phyloP scores from a whole-genome alignment of 2,797 vertebrate species.

The Danio tinwini region DNA sequence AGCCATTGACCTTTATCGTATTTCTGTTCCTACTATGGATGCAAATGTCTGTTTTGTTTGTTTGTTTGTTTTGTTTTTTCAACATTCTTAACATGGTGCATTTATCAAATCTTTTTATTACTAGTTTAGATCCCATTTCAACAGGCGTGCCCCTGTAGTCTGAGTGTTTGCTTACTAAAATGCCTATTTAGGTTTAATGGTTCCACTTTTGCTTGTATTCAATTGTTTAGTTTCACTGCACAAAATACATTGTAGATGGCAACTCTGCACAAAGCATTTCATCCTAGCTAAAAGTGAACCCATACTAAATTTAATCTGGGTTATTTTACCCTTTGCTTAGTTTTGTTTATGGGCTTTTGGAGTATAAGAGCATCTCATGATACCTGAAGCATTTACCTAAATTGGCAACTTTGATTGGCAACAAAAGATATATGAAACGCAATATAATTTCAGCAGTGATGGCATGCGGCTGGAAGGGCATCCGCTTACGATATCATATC shows the following conservation, averaged over 20 bases:
- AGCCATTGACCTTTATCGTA: no score
- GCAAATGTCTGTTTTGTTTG: no score
- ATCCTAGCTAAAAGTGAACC: background rate
- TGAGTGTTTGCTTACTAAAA: background rate
- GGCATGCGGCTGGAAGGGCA: no score
- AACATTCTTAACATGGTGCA: background rate
- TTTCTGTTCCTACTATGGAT: no score
- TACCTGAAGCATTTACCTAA: conserved; percentile 19
- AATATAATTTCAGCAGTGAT: no score
- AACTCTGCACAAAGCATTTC: background rate
- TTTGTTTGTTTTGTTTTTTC: no score
- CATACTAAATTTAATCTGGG: background rate
- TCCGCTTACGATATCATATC: no score
- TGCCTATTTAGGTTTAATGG: background rate
- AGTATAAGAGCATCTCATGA: background rate
- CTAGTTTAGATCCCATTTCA: background rate
- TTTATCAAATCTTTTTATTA: no score
- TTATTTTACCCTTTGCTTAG: background rate
- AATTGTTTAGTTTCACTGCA: background rate
- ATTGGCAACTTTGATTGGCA: background rate
- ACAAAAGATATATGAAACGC: background rate
- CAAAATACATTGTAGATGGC: background rate
- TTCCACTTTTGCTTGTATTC: background rate
- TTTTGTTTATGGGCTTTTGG: background rate
- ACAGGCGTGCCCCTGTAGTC: background rate